Percentiles rank a stretch among this genome's conserved stretches.
Evolutionary conservation across 2,113 vertebrate genomes (phyloP).

Genomic region (Budorcas taxicolor): DNA sequence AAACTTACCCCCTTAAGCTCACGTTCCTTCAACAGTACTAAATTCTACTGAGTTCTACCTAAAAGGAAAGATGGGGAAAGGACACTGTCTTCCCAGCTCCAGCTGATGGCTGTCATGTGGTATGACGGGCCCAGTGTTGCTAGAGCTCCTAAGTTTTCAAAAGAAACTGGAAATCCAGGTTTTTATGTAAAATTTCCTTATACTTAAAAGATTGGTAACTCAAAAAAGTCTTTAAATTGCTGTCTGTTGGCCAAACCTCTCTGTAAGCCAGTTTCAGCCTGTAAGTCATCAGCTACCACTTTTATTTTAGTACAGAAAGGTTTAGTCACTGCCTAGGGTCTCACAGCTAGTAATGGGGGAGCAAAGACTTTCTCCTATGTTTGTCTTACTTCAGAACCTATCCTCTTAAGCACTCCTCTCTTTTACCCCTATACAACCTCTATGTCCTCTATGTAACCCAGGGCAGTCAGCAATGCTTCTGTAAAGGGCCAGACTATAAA

Average conservation of each 20-base stretch:
- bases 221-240: background rate
- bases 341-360: background rate
- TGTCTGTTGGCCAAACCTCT: background rate
- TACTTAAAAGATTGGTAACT: background rate
- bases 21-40: background rate
- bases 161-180: background rate
- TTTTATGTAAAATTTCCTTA: background rate
- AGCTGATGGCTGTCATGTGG: background rate
- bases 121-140: background rate
- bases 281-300: no score
- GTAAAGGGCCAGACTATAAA: background rate
- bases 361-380: background rate
- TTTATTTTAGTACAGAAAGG: background rate
- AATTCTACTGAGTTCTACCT: background rate
- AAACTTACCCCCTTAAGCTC: background rate
- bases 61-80: background rate
- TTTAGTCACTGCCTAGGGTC: background rate
- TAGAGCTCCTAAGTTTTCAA: background rate
- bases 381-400: background rate
- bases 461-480: background rate
- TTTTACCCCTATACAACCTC: background rate
- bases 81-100: background rate
- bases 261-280: background rate
- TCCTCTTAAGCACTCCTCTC: background rate
- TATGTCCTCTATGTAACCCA: background rate